Evolutionary conservation across 2,888 invertebrate genomes (phyloP).

Genomic region (Prenolepis imparis): DNA sequence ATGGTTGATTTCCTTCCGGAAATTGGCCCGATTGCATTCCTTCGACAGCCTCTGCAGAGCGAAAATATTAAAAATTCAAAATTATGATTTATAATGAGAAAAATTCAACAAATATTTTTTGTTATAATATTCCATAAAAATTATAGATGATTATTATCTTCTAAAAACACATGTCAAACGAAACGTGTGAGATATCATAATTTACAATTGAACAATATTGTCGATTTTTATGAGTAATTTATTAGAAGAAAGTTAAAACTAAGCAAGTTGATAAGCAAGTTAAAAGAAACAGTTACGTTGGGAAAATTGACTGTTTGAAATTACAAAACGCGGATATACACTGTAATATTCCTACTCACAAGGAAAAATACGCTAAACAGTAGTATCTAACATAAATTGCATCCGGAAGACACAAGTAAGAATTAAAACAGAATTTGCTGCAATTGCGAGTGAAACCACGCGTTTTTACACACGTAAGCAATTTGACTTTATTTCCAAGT

Average conservation of each 20-base stretch:
- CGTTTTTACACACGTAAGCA: not conserved
- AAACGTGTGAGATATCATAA: not conserved
- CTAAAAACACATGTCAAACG: not conserved
- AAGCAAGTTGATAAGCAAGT: not conserved
- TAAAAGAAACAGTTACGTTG: not conserved
- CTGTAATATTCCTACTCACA: not conserved
- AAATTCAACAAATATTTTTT: constrained; percentile 22
- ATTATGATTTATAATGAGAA: not conserved
- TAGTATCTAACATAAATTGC: not conserved
- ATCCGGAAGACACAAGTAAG: not conserved
- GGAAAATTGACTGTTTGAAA: not conserved
- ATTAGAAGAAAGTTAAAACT: not conserved
- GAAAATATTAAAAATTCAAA: not conserved
- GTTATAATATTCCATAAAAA: not conserved
- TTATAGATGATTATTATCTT: not conserved
- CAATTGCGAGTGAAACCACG: not conserved
- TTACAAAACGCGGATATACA: not conserved
- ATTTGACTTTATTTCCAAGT: not conserved
- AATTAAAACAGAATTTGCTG: constrained; percentile 12
- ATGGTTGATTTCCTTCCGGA: constrained; percentile 70
- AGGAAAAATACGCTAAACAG: not conserved
- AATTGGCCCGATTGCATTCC: constrained; percentile 73
- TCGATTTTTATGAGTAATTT: not conserved
- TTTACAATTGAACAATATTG: not conserved
- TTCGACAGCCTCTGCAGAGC: constrained; percentile 58